Base-by-base conservation (phyloP, 2,113 vertebrate species). In the Odocoileus hemionus region DNA sequence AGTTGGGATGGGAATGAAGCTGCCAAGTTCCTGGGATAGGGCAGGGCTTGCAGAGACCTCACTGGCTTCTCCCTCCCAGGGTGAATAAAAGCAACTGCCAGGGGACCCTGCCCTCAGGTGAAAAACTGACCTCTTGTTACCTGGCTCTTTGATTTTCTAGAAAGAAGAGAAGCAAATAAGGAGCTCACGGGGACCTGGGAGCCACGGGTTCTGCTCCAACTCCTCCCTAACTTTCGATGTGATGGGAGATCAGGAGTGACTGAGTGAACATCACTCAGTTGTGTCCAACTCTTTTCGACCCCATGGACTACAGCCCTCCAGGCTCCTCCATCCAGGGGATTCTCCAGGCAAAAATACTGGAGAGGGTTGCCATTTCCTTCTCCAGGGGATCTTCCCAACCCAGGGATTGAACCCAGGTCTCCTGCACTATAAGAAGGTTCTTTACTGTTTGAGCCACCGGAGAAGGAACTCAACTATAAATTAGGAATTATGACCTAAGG, bases 171-270 rank as follows among this genome's bases (percentile, higher is more conserved):
- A 64, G 50, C 30, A 83, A 7, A 47, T 2, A 3, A 45, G 47
- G 28, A 76, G 23, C 28, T 43, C 43, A 0, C 3, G 0, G 6
- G 16, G 16, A 4, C 25, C 33, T 13, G 19, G 55, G 21, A 76
- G 25, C 9, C 26, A 0, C 1, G 21, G 1, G 50, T 36, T 60
- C n/a, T 1, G 54, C 5, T 9, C 14, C 45, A 50, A 14, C 9
- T 45, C 12, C 30, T 25, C 7, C 16, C 7, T 86, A 0, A 36
- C 28, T 61, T 16, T 16, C 6, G 9, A 2, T 1, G 3, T 15
- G 25, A n/a, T 54, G 11, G 5, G 10, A 85, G 1, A 3, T 78
- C 3, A 4, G 26, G 12, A 70, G 4, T 23, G n/a, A 67, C 33
- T 67, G 33, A 67, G 16, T 67, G 16, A 21, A 36, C 21, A 8